A percentile compares a stretch with the other conserved stretches of the same genome.
Evolutionary conservation across 1,140 invertebrate species (phyloP).

Genomic region (Lasaia peninsularis): DNA sequence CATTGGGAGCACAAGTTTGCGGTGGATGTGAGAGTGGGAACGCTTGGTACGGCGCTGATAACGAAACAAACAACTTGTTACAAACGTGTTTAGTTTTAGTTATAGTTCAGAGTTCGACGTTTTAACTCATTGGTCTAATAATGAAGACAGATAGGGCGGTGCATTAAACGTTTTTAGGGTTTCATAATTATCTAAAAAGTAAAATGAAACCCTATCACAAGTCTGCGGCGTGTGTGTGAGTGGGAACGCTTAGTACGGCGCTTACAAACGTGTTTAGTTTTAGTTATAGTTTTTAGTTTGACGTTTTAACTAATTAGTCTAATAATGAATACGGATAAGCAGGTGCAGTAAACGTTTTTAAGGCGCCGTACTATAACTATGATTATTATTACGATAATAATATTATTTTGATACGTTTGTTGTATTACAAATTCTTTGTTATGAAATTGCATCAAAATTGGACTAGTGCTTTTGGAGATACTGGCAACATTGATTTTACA

Average conservation of each 20-base stretch:
- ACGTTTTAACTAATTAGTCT: conserved; percentile 65
- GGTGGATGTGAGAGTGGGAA: conserved; percentile 55
- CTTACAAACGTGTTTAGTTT: conserved; percentile 74
- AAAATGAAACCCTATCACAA: too few relatives aligned
- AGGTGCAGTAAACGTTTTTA: conserved; percentile 9
- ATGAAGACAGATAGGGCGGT: conserved; percentile 50
- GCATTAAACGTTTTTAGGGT: neutral
- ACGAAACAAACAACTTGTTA: conserved; percentile 74
- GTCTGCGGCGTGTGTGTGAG: conserved; percentile 58
- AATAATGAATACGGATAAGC: conserved; percentile 59
- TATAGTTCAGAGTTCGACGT: conserved; percentile 68
- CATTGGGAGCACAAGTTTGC: conserved; percentile 66
- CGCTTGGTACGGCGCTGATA: conserved; percentile 67
- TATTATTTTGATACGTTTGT: too few relatives aligned
- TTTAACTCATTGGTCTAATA: conserved; percentile 68
- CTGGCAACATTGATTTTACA: too few relatives aligned
- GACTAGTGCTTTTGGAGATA: too few relatives aligned
- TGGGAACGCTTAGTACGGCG: conserved; percentile 58
- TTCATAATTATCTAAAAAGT: too few relatives aligned
- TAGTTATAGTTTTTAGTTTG: conserved; percentile 70
- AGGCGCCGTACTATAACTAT: too few relatives aligned
- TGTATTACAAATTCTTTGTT: too few relatives aligned
- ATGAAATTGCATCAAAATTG: too few relatives aligned
- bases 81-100: conserved; percentile 74
- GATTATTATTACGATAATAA: too few relatives aligned